Base-by-base conservation (phyloP, 2,888 invertebrate species). In the Drosophila pseudotakahashii region DNA sequence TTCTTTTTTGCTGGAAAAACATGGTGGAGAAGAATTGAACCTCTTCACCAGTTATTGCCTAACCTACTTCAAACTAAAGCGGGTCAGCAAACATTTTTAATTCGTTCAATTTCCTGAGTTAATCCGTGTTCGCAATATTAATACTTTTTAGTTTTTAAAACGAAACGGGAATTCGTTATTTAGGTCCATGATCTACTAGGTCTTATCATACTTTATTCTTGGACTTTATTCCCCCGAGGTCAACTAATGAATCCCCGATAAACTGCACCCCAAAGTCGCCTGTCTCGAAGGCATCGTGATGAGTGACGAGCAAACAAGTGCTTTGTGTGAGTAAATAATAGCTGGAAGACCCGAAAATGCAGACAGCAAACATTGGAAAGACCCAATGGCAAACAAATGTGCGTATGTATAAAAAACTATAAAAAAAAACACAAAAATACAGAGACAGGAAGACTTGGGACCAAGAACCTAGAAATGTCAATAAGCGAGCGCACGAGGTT, bases 391-490 rank as follows among this genome's bases (percentile, higher is more conserved):
- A 48, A 57, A 68, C 14, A 58, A 62, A 52, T 52, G 51, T 54
- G 50, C 61, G 53, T 32, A 50, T 42, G 48, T 26, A 69, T 64
- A 39, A 59, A 48, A 23, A 57, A 55, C 39, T 14, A 54, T 53
- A 32, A 52, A 48, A 52, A 55, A n/a, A 44, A 52, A 66, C 37
- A 54, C 53, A 54, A 16, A 30, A n/a, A 34, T 45, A 58, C 26
- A 34, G 44, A 70, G 48, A 42, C 39, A 51, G n/a, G 30, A 48
- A 34, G 36, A 47, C 30, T 32, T 32, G 11, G 30, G 30, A 55
- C 39, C 32, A 50, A 59, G 67, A 82, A 79, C 82, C 83, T 79
- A 85, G 82, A 88, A 79, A 76, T 85, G 86, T 77, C 82, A 88
- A 88, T 77, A 79, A 54, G 77, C 66, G 57, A 60, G 14, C 55